Percentiles rank a stretch among this genome's conserved stretches.
These are phyloP conservation scores for Ernsta delagoae DNA, from an alignment of 2,888 invertebrate genomes.

Conservation along the genomic window DNA sequence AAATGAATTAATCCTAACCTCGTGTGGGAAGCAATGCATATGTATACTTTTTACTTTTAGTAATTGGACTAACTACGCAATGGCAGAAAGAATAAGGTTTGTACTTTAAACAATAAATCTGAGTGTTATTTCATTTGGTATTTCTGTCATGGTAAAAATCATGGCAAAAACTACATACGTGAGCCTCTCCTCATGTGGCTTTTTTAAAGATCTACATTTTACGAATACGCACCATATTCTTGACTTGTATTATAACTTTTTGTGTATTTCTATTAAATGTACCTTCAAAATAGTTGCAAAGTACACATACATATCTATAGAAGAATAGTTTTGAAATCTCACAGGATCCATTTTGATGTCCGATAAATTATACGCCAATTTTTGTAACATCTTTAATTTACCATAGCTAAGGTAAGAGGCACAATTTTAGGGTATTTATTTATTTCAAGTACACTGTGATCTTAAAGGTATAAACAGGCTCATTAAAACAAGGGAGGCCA, in stretches of 20 bases:
- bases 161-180: neutral
- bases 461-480: no score
- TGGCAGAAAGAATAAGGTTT: constrained; percentile 77
- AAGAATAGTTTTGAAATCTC: no score
- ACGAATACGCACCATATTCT: neutral
- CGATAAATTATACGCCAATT: no score
- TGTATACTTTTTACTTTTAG: constrained; percentile 29
- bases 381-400: no score
- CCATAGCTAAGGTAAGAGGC: no score
- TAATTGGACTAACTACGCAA: constrained; percentile 41
- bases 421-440: no score
- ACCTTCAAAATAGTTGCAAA: no score
- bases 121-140: neutral
- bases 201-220: neutral
- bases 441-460: no score
- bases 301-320: no score
- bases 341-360: no score
- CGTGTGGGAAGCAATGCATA: constrained; percentile 20
- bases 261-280: no score
- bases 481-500: neutral
- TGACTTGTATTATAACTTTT: no score
- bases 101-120: constrained; percentile 18
- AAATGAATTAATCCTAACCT: constrained; percentile 27
- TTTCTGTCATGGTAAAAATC: neutral
- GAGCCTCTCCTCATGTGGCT: neutral